Evolutionary conservation across 2,113 vertebrate genomes (phyloP).

Genomic region (Stegostoma tigrinum): DNA sequence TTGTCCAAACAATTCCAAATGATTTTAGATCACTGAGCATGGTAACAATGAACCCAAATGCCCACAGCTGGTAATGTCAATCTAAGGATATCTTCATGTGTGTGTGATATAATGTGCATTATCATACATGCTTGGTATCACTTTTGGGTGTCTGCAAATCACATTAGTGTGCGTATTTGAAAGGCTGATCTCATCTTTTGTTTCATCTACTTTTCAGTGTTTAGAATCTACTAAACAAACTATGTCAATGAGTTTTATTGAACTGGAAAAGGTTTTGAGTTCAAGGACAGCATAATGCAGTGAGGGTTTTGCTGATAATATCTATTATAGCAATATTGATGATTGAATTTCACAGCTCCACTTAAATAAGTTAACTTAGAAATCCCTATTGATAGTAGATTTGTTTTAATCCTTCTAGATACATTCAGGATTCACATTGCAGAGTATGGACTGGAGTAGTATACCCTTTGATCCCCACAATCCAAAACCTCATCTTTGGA

Average conservation of each 20-base stretch:
- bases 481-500: neutral
- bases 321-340: neutral
- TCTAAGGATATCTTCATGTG: neutral
- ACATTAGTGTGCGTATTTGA: neutral
- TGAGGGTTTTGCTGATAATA: neutral
- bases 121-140: constrained; percentile 24
- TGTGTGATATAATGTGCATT: neutral
- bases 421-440: neutral
- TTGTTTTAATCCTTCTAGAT: neutral
- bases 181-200: constrained; percentile 24
- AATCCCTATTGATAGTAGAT: neutral
- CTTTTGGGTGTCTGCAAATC: neutral
- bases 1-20: constrained; percentile 20
- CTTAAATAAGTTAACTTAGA: neutral
- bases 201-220: neutral
- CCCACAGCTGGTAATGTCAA: constrained; percentile 28
- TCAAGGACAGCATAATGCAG: neutral
- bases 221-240: neutral
- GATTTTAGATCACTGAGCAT: constrained; percentile 17
- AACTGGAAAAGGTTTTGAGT: neutral
- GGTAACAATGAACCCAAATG: constrained; percentile 29
- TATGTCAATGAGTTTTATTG: neutral
- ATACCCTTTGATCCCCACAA: neutral
- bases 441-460: neutral
- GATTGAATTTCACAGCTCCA: neutral